These are phyloP conservation scores for Brachypalpus laphriformis DNA, from an alignment of 2,888 invertebrate genomes.

Conservation along the genomic window DNA sequence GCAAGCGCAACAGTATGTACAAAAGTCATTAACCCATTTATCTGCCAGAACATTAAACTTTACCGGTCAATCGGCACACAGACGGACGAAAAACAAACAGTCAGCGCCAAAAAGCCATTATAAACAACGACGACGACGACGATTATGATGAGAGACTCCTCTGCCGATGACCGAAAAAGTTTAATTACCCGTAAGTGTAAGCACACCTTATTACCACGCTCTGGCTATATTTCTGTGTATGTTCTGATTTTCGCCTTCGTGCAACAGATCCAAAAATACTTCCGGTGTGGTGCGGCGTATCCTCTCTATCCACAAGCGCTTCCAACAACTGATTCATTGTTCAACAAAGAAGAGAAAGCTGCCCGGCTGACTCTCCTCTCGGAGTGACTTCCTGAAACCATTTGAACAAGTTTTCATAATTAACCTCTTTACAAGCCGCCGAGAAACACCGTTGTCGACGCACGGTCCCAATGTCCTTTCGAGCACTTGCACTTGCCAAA, in stretches of 20 bases:
- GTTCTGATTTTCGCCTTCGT: slow-evolving; percentile 29
- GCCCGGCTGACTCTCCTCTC: slow-evolving; percentile 2
- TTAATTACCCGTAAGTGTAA: slow-evolving; percentile 30
- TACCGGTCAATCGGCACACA: slow-evolving; percentile 31
- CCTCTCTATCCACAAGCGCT: background rate
- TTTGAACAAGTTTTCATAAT: slow-evolving; percentile 56
- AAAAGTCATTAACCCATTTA: slow-evolving; percentile 64
- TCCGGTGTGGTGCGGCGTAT: slow-evolving; percentile 31
- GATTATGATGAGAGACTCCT: slow-evolving; percentile 19
- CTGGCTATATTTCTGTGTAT: slow-evolving; percentile 5
- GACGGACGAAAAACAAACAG: background rate
- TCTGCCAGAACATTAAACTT: slow-evolving; percentile 54
- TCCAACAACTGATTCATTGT: slow-evolving; percentile 57
- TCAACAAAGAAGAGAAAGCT: slow-evolving; percentile 64
- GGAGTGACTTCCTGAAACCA: slow-evolving; percentile 60
- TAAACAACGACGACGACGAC: slow-evolving; percentile 13
- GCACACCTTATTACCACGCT: slow-evolving; percentile 14
- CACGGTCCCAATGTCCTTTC: slow-evolving; percentile 58
- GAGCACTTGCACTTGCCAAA: slow-evolving; percentile 66
- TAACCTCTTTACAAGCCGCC: slow-evolving; percentile 52
- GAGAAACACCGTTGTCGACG: slow-evolving; percentile 40
- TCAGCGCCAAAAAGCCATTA: background rate
- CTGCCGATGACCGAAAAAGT: slow-evolving; percentile 20
- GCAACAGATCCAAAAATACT: slow-evolving; percentile 30
- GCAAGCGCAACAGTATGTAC: slow-evolving; percentile 14